phyloP scores from a whole-genome alignment of 2,797 vertebrate genomes.

The Hoplostethus mediterraneus region DNA sequence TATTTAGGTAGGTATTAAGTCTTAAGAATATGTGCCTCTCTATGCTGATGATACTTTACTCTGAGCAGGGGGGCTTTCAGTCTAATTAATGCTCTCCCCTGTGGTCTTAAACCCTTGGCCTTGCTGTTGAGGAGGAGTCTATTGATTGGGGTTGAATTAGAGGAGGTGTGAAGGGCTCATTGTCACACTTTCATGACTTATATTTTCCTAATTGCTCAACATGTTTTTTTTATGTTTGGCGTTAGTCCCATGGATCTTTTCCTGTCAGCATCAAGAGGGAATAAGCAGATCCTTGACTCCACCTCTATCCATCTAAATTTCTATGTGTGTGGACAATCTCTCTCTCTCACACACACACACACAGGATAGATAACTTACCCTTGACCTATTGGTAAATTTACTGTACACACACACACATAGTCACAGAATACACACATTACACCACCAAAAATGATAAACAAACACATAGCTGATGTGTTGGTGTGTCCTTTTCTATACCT shows the following conservation, averaged over 20 bases:
- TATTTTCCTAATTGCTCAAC: not conserved
- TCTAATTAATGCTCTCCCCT: slow-evolving; percentile 58
- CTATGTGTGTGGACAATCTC: too few relatives aligned
- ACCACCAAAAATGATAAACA: too few relatives aligned
- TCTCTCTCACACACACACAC: too few relatives aligned
- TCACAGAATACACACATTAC: too few relatives aligned
- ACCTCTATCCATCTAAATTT: too few relatives aligned
- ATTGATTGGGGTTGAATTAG: slow-evolving; percentile 56
- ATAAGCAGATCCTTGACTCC: too few relatives aligned
- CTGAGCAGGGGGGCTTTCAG: slow-evolving; percentile 31
- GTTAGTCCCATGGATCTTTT: not conserved
- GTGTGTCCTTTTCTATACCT: too few relatives aligned
- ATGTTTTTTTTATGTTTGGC: not conserved
- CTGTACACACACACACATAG: too few relatives aligned
- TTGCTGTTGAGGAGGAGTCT: slow-evolving; percentile 37
- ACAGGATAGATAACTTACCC: too few relatives aligned
- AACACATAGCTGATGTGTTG: too few relatives aligned
- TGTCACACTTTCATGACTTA: slow-evolving; percentile 21
- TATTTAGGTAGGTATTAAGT: slow-evolving; percentile 1
- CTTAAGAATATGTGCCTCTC: slow-evolving; percentile 2
- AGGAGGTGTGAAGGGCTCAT: slow-evolving; percentile 30
- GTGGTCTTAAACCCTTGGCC: slow-evolving; percentile 42
- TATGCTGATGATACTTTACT: slow-evolving; percentile 45
- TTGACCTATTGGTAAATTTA: too few relatives aligned
- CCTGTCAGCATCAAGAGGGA: too few relatives aligned